A percentile compares a stretch with the other conserved stretches of the same genome.
phyloP scores from a whole-genome alignment of 2,888 invertebrate genomes.

The Allacma fusca region DNA sequence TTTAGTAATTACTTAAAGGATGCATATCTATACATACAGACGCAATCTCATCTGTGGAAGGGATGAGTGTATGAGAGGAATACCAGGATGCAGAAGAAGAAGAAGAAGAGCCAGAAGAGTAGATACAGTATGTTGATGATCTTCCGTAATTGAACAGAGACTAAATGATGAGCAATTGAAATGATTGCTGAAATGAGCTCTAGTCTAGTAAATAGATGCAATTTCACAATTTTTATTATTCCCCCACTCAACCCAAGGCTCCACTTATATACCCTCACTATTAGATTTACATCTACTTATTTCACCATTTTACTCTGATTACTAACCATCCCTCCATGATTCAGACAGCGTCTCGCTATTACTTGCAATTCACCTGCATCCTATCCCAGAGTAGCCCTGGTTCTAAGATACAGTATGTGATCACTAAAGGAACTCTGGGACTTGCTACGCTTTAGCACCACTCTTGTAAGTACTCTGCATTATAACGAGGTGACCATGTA shows the following conservation, averaged over 20 bases:
- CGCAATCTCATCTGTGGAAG: too few species aligned
- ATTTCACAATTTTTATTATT: constrained; percentile 16
- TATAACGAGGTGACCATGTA: background rate
- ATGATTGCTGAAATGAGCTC: constrained; percentile 16
- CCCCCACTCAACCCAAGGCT: background rate
- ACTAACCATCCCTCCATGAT: background rate
- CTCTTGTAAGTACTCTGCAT: too few species aligned
- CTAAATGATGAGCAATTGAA: constrained; percentile 16
- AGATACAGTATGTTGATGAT: background rate
- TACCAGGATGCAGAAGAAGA: too few species aligned
- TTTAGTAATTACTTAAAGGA: too few species aligned
- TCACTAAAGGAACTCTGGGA: too few species aligned
- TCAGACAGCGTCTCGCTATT: too few species aligned
- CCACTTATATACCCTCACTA: constrained; percentile 4
- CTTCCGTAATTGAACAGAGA: background rate
- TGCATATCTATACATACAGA: too few species aligned
- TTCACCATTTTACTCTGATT: background rate
- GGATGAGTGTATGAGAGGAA: too few species aligned
- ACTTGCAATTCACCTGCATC: too few species aligned
- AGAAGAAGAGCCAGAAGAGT: background rate
- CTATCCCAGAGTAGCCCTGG: too few species aligned
- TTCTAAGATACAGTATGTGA: too few species aligned
- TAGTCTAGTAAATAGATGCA: constrained; percentile 7
- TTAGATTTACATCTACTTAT: background rate
- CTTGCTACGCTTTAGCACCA: too few species aligned